Evolutionary conservation across 1,140 invertebrate species (phyloP), one percentile per base, ranked within the genome.

Genomic region (Aphis craccivora): DNA sequence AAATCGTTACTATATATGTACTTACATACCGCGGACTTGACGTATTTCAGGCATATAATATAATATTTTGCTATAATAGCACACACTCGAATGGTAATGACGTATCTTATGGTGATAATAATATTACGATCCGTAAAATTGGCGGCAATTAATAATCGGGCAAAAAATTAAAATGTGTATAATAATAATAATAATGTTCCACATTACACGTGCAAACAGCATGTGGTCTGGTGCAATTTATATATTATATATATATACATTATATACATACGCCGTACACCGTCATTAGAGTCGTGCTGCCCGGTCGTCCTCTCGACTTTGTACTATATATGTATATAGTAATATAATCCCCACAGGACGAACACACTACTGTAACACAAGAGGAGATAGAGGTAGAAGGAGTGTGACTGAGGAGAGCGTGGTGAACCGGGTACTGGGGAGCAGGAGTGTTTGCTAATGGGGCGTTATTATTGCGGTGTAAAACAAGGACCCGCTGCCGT

Each of bases 391-490:
- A 67, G 60, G 9, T n/a, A 67, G 25, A 60, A 25, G 30, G 25
- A 30, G 55, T 25, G 55, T 30, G 55, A 60, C 9, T 11, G 55
- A 30, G 55, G 55, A 30, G 55, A 30, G 25, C 0, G 25, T 30
- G 11, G 25, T 30, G 60, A 30, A n/a, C n/a, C n/a, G 60, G 45
- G 3, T 6, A 18, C n/a, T 23, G 60, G 45, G 3, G 18, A 18
- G 43, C 84, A 45, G 86, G 22, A 84, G 40, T 48, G 86, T 88
- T 88, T 45, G 86, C 45, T 89, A 89, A 89, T 89, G 87, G 45
- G 87, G 45, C 87, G 87, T 89, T 89, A 51, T 89, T 89, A 89
- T 89, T 88, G 86, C 20, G 86, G 22, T 53, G 48, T 89, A 53
- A 89, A 89, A 89, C 87, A 89, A 89, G 87, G 86, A 87, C 84